Evolutionary conservation across 2,888 invertebrate genomes (phyloP).

Genomic region (Leucophenga montana): DNA sequence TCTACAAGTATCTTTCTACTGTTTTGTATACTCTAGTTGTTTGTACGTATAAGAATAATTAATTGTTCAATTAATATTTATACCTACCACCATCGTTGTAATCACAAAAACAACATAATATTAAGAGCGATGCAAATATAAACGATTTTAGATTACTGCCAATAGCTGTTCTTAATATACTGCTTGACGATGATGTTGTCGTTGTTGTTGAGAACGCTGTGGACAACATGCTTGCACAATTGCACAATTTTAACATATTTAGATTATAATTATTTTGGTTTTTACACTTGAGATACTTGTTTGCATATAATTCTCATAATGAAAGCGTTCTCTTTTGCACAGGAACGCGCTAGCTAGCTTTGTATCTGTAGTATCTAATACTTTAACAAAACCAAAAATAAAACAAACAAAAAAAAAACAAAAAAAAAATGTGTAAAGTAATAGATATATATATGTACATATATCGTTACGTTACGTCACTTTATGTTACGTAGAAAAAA

Average conservation of each 20-base stretch:
- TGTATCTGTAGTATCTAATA: not conserved
- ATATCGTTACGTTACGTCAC: no score
- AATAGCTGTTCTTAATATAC: slow-evolving; percentile 46
- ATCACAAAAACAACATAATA: slow-evolving; percentile 62
- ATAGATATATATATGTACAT: no score
- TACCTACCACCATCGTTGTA: slow-evolving; percentile 62
- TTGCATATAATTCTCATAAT: no score
- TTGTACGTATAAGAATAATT: not conserved
- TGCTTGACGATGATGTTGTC: slow-evolving; percentile 30
- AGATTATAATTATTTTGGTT: slow-evolving; percentile 27
- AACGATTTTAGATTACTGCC: slow-evolving; percentile 54
- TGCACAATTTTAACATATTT: not conserved
- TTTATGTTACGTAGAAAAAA: not conserved
- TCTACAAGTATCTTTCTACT: no score
- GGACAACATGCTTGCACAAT: slow-evolving; percentile 13
- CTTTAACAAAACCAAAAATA: no score
- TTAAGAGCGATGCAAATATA: slow-evolving; percentile 56
- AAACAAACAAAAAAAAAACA: no score
- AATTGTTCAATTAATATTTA: not conserved
- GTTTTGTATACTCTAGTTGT: no score
- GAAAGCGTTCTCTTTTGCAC: no score
- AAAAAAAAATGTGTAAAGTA: no score
- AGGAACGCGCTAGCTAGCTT: not conserved
- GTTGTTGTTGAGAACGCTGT: slow-evolving; percentile 20
- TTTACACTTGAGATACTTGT: no score